phyloP scores from a whole-genome alignment of 2,797 vertebrate species.

The Silurus lanzhouensis region DNA sequence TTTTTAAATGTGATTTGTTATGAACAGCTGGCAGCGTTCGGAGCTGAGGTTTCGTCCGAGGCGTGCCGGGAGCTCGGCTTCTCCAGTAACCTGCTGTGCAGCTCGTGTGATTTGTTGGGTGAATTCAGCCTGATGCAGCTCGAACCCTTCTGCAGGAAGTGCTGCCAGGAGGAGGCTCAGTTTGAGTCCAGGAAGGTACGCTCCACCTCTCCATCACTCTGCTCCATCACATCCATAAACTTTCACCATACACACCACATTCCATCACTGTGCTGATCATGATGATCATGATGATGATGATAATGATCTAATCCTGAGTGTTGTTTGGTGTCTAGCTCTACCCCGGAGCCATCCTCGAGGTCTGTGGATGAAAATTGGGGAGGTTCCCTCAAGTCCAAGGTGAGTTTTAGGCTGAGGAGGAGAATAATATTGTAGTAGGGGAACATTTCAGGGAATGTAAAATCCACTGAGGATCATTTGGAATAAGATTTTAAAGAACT shows the following conservation, averaged over 20 bases:
- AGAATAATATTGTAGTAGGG: neutral
- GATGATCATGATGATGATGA: neutral
- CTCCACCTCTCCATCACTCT: neutral
- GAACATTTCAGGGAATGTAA: neutral
- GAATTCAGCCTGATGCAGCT: constrained; percentile 87
- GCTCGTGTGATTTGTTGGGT: constrained; percentile 92
- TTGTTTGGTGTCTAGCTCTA: constrained; percentile 81
- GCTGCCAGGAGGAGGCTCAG: constrained; percentile 95
- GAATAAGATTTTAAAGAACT: neutral
- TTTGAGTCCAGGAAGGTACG: constrained; percentile 90
- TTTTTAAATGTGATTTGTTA: no score
- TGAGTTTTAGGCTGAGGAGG: constrained; percentile 58
- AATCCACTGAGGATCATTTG: neutral
- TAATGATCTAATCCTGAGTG: neutral
- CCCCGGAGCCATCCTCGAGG: constrained; percentile 94
- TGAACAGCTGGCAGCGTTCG: constrained; percentile 78
- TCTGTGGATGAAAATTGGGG: constrained; percentile 99
- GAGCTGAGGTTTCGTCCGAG: constrained; percentile 85
- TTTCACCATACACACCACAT: neutral
- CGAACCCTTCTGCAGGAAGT: constrained; percentile 85
- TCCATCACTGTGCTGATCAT: neutral
- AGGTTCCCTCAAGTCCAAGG: constrained; percentile 99
- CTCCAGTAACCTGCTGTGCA: constrained; percentile 97
- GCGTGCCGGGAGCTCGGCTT: constrained; percentile 94
- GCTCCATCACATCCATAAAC: neutral